Conservation (phyloP, 1,140 invertebrate species). For the Formica selysi region DNA sequence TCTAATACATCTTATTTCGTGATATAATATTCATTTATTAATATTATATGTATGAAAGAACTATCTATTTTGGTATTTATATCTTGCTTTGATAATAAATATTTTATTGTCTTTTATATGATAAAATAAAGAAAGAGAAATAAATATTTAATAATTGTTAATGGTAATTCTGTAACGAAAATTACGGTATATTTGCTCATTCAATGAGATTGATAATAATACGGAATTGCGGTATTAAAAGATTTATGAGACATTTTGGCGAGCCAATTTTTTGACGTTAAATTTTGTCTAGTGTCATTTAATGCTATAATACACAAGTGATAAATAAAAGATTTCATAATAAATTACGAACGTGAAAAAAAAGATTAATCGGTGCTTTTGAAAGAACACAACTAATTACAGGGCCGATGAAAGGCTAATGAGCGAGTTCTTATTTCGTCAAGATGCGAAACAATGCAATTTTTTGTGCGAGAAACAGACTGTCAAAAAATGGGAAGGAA, state of each 20-base stretch:
- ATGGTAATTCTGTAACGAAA: constrained; percentile 16
- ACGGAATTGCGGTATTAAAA: constrained; percentile 11
- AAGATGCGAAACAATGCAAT: neutral
- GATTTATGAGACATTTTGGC: neutral
- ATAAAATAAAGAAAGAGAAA: constrained; percentile 3
- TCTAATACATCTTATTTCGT: neutral
- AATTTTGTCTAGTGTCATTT: neutral
- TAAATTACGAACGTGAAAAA: neutral
- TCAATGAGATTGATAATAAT: constrained; percentile 19
- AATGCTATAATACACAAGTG: neutral
- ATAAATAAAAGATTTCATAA: neutral
- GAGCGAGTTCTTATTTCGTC: neutral
- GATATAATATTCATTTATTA: neutral
- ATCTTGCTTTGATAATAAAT: neutral
- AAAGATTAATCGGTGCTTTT: neutral
- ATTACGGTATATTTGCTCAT: constrained; percentile 15
- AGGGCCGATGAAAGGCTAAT: constrained; percentile 7
- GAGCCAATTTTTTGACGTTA: neutral
- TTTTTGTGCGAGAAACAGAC: neutral
- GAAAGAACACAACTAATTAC: constrained; percentile 27
- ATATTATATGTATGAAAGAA: neutral
- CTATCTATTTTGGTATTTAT: neutral
- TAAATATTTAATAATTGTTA: constrained; percentile 28
- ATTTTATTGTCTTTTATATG: constrained; percentile 12
- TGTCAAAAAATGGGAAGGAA: neutral